Evolutionary conservation across 2,888 invertebrate genomes (phyloP).

Genomic region (Halictus quadricinctus): DNA sequence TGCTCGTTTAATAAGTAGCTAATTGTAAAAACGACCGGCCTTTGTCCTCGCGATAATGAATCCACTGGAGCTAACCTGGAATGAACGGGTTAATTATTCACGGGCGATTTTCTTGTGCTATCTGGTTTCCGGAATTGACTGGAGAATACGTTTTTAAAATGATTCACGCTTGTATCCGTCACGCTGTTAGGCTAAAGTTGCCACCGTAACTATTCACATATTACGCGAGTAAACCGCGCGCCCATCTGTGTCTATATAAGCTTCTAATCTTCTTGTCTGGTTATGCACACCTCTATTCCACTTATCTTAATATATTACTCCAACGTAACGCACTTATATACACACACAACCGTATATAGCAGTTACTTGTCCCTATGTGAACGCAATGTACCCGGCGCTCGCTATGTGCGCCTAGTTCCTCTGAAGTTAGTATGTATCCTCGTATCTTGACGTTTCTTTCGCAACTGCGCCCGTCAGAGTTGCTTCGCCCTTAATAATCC

Average conservation of each 20-base stretch:
- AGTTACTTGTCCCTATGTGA: neutral
- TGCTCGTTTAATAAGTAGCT: slow-evolving; percentile 36
- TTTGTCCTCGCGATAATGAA: neutral
- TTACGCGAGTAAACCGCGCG: neutral
- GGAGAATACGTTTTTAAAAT: slow-evolving; percentile 11
- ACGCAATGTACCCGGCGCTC: neutral
- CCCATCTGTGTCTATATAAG: slow-evolving; percentile 8
- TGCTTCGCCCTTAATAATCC: neutral
- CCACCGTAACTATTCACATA: neutral
- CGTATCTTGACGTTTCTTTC: neutral
- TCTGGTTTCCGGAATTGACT: slow-evolving; percentile 42
- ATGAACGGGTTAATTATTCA: slow-evolving; percentile 52
- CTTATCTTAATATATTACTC: slow-evolving; percentile 19
- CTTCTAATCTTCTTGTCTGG: slow-evolving; percentile 9
- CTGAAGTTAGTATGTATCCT: neutral
- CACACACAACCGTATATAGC: neutral
- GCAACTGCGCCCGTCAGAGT: neutral
- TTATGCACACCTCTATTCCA: neutral
- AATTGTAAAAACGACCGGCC: slow-evolving; percentile 30
- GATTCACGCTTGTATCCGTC: neutral
- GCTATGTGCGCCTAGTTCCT: neutral
- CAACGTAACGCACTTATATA: neutral
- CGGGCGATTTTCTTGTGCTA: slow-evolving; percentile 43
- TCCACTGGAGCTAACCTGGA: neutral
- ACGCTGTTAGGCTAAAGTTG: neutral